Conservation (phyloP, 2,888 invertebrate species). For the Unio pictorum region DNA sequence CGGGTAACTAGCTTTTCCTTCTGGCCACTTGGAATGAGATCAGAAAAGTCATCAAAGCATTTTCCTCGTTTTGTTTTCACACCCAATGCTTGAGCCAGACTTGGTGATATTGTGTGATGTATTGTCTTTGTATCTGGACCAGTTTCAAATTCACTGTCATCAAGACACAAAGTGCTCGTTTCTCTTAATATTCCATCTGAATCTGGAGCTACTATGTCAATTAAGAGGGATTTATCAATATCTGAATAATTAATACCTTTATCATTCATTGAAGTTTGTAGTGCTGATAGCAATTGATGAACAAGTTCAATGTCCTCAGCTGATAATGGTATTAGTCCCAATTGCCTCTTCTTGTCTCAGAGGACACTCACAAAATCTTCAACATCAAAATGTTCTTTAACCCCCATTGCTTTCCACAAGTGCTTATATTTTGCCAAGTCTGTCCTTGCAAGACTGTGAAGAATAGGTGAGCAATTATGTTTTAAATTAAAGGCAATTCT, state of each 20-base stretch:
- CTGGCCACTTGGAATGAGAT: constrained; percentile 58
- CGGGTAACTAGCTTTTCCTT: constrained; percentile 53
- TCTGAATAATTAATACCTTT: neutral
- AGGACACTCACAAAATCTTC: neutral
- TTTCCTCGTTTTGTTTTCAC: constrained; percentile 18
- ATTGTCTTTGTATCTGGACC: constrained; percentile 25
- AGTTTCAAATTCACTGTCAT: constrained; percentile 42
- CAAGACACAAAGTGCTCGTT: constrained; percentile 38
- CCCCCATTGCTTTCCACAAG: neutral
- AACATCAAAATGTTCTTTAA: neutral
- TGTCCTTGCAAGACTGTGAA: no score
- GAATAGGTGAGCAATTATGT: no score
- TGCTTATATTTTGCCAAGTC: no score
- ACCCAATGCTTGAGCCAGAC: constrained; percentile 44
- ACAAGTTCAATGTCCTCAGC: constrained; percentile 1
- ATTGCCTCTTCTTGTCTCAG: neutral
- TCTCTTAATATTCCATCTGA: constrained; percentile 28
- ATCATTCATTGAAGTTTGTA: neutral
- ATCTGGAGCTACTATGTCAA: constrained; percentile 36
- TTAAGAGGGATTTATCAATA: constrained; percentile 13
- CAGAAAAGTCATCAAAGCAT: neutral
- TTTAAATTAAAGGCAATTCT: no score
- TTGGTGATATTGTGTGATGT: constrained; percentile 37
- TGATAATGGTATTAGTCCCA: neutral
- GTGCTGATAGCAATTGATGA: constrained; percentile 5